These are phyloP conservation scores for Andricus quercusramuli DNA, from an alignment of 2,888 invertebrate species.

Conservation along the genomic window DNA sequence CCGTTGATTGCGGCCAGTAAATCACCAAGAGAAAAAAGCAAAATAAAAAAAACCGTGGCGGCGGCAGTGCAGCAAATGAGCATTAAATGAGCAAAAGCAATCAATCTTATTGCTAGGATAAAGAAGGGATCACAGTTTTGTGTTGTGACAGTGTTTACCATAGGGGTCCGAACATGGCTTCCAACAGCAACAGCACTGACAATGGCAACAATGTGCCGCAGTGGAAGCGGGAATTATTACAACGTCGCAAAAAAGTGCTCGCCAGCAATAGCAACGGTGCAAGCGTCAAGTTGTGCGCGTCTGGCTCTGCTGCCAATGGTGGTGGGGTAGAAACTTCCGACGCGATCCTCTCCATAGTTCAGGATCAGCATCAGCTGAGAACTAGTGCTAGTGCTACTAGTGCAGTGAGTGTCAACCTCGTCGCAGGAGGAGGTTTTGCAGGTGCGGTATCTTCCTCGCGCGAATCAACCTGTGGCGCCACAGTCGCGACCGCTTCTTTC, in stretches of 20 bases:
- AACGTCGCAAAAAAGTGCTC: constrained; percentile 77
- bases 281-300: constrained; percentile 65
- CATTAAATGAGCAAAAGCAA: too few relatives aligned
- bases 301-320: constrained; percentile 42
- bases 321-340: constrained; percentile 42
- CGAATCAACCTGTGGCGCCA: constrained; percentile 59
- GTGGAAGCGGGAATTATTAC: constrained; percentile 44
- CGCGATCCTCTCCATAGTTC: not conserved
- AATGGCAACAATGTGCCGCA: constrained; percentile 64
- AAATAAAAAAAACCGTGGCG: constrained; percentile 35
- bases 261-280: constrained; percentile 63
- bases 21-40: not conserved
- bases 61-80: constrained; percentile 17
- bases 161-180: constrained; percentile 61
- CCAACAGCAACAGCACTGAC: constrained; percentile 70
- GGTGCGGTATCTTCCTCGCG: constrained; percentile 49
- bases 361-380: not conserved
- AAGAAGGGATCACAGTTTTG: not conserved
- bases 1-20: not conserved
- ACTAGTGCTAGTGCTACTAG: constrained; percentile 33
- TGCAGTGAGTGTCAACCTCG: constrained; percentile 41
- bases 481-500: constrained; percentile 65
- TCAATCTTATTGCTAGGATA: not conserved
- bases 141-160: constrained; percentile 29
- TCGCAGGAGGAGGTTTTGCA: constrained; percentile 33